Conservation (phyloP, 1,140 invertebrate species). For the Philopotamus ludificatus region DNA sequence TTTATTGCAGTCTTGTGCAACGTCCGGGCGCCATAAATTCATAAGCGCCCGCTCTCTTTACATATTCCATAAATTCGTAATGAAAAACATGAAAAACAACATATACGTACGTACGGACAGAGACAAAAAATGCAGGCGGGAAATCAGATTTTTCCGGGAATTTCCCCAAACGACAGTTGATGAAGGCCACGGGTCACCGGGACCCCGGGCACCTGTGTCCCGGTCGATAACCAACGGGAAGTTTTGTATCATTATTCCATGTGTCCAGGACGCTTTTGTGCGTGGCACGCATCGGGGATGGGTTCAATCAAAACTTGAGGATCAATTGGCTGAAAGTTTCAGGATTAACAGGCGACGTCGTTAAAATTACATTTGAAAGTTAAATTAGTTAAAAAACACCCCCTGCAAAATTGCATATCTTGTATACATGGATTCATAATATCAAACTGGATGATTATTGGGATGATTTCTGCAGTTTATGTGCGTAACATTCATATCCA, state of each 20-base stretch:
- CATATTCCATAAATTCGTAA: slow-evolving; percentile 17
- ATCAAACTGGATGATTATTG: too few relatives aligned
- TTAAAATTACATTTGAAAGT: too few relatives aligned
- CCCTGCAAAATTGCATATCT: too few relatives aligned
- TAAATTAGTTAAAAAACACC: too few relatives aligned
- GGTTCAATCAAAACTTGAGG: background rate
- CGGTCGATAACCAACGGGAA: background rate
- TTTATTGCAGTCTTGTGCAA: slow-evolving; percentile 25
- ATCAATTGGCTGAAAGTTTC: too few relatives aligned
- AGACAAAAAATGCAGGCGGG: background rate
- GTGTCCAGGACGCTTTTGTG: background rate
- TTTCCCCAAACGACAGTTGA: background rate
- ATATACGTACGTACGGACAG: too few relatives aligned
- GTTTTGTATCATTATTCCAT: background rate
- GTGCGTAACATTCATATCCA: too few relatives aligned
- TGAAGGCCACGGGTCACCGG: background rate
- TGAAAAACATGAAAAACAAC: background rate
- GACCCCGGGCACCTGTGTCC: background rate
- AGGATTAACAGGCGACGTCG: too few relatives aligned
- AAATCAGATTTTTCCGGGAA: background rate
- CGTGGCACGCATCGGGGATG: background rate
- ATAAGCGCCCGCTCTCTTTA: slow-evolving; percentile 19
- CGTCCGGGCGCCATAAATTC: slow-evolving; percentile 21
- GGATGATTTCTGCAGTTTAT: too few relatives aligned
- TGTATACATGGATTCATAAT: too few relatives aligned